Conservation (phyloP, 1,140 invertebrate genomes). For the Bacillus rossius region DNA sequence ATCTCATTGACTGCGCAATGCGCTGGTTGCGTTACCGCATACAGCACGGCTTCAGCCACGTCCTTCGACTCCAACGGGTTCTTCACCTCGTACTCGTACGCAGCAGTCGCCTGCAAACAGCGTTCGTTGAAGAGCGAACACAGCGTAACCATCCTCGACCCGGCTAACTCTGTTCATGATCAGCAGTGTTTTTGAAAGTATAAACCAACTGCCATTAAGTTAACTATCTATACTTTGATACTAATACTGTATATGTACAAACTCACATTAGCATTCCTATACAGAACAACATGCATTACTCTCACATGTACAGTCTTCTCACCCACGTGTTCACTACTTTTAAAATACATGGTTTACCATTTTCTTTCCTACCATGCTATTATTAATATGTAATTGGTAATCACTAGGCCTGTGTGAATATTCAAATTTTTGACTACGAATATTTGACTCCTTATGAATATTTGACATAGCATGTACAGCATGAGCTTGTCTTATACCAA, state of each 20-base stretch:
- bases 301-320: no score
- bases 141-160: neutral
- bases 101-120: conserved; percentile 19
- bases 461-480: no score
- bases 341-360: no score
- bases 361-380: no score
- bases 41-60: conserved; percentile 26
- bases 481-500: no score
- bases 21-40: conserved; percentile 22
- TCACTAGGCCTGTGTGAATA: no score
- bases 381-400: no score
- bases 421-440: no score
- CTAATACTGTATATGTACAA: neutral
- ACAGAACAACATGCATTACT: no score
- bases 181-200: neutral
- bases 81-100: conserved; percentile 20
- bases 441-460: no score
- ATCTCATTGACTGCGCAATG: conserved; percentile 29
- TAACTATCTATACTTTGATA: neutral
- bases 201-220: neutral
- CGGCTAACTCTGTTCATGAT: neutral
- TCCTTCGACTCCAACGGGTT: conserved; percentile 22
- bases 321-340: no score
- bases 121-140: neutral
- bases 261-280: no score